Evolutionary conservation across 2,888 invertebrate species (phyloP).

Genomic region (Emmelina monodactyla): DNA sequence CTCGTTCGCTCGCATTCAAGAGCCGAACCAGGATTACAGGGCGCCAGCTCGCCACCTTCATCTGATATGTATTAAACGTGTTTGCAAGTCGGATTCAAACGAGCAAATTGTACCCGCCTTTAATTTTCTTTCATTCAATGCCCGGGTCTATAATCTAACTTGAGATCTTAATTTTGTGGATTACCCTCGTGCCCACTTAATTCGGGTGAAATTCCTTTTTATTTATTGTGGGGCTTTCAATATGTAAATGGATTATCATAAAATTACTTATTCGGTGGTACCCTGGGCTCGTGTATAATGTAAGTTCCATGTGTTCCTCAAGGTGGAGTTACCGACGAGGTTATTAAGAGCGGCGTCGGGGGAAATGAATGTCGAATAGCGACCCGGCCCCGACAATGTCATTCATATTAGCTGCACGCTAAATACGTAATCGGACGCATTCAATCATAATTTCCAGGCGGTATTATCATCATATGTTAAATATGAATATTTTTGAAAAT

Average conservation of each 20-base stretch:
- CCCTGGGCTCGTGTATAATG: not conserved
- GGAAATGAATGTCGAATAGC: constrained; percentile 66
- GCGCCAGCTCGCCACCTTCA: constrained; percentile 62
- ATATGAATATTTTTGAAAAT: too few species aligned
- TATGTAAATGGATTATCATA: constrained; percentile 1
- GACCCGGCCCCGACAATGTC: constrained; percentile 58
- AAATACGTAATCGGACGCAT: constrained; percentile 62
- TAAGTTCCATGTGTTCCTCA: constrained; percentile 31
- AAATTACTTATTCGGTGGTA: not conserved
- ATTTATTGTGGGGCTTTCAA: not conserved
- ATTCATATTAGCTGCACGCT: constrained; percentile 64
- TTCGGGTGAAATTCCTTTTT: not conserved
- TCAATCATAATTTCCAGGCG: too few species aligned
- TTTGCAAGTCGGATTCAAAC: constrained; percentile 47
- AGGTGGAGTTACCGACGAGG: constrained; percentile 57
- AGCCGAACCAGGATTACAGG: constrained; percentile 62
- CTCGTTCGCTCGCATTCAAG: constrained; percentile 63
- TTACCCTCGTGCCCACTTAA: not conserved
- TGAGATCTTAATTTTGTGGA: not conserved
- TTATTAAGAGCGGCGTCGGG: constrained; percentile 64
- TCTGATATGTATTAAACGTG: constrained; percentile 57
- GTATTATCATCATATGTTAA: too few species aligned
- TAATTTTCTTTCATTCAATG: constrained; percentile 46
- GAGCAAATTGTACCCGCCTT: constrained; percentile 43
- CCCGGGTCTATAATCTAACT: constrained; percentile 8